Evolutionary conservation across 2,888 invertebrate species (phyloP).

Genomic region (Epirrhoe alternata): DNA sequence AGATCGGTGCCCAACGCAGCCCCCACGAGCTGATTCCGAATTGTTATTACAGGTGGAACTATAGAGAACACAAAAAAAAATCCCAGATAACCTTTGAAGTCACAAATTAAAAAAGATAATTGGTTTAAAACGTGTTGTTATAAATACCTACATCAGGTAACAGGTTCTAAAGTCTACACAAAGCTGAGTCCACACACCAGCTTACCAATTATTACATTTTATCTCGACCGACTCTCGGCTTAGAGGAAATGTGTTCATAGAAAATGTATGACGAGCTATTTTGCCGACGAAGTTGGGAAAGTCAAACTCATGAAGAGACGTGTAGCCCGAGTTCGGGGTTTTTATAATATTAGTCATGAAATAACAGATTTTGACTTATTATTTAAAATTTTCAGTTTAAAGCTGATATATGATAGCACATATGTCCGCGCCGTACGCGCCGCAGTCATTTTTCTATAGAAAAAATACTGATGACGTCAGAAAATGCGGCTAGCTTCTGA

Average conservation of each 20-base stretch:
- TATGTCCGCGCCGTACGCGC: too few relatives aligned
- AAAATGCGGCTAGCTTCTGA: too few relatives aligned
- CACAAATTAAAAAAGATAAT: too few relatives aligned
- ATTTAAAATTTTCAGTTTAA: not conserved
- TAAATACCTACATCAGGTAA: too few relatives aligned
- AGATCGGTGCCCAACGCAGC: conserved; percentile 90
- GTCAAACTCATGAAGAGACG: not conserved
- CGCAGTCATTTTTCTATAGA: too few relatives aligned
- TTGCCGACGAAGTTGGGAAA: not conserved
- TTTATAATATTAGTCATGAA: too few relatives aligned
- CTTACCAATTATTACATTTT: not conserved
- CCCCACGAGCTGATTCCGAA: conserved; percentile 93
- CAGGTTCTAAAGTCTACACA: not conserved
- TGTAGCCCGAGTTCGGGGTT: not conserved
- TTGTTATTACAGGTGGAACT: conserved; percentile 95
- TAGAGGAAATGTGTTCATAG: conserved; percentile 4
- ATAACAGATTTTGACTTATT: too few relatives aligned
- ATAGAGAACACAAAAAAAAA: conserved; percentile 42
- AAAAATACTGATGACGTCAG: too few relatives aligned
- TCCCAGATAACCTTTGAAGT: too few relatives aligned
- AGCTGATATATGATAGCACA: too few relatives aligned
- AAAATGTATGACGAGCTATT: not conserved
- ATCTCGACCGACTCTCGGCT: not conserved
- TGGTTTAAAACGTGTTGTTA: too few relatives aligned
- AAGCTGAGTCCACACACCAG: not conserved